Base-by-base conservation (phyloP, 1,140 invertebrate genomes). In the Drosophila ercepeae region DNA sequence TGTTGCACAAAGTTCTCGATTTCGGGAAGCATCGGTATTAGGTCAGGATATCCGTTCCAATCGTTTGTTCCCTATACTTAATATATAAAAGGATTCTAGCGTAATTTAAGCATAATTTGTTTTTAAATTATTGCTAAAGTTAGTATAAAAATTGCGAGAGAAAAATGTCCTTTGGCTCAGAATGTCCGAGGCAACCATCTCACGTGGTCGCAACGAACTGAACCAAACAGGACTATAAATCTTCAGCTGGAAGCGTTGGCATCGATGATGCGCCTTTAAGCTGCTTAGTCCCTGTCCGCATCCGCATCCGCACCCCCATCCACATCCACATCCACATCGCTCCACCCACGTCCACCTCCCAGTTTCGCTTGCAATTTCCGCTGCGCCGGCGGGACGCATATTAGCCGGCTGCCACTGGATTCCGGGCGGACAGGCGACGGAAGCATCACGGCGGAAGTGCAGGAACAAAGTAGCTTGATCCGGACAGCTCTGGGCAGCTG, bases 211-310 rank as follows among this genome's bases (percentile, higher is more conserved):
- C 78, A 65, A 57, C 70, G 50, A 57, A 64, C 57, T 52, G 54
- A 52, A 46, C 59, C 19, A 53, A 61, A 50, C 52, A 46, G 51
- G 39, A 84, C 76, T 50, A 88, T 84, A 84, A 84, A 84, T 84
- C 81, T 76, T 65, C 60, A 65, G 63, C 42, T 61, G 53, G 19
- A 69, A 53, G 74, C 54, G 75, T 50, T 59, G 73, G 55, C 78
- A 82, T 70, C 81, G 76, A 79, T 88, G 76, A 86, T 76, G 82
- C 81, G 72, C 54, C 82, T 74, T 84, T 81, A 86, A 86, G 81
- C 82, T 49, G 81, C 81, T 84, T 84, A 84, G 82, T 61, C 39
- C 29, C 70, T 64, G 23, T 52, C 54, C 57, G 23, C 45, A 39
- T 41, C 29, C 42, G 16, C 54, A 5, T 25, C 41, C 27, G 6